A percentile compares a stretch with the other conserved stretches of the same genome.
These are phyloP conservation scores for Aphodius granarius DNA, from an alignment of 2,888 invertebrate species.

Conservation along the genomic window DNA sequence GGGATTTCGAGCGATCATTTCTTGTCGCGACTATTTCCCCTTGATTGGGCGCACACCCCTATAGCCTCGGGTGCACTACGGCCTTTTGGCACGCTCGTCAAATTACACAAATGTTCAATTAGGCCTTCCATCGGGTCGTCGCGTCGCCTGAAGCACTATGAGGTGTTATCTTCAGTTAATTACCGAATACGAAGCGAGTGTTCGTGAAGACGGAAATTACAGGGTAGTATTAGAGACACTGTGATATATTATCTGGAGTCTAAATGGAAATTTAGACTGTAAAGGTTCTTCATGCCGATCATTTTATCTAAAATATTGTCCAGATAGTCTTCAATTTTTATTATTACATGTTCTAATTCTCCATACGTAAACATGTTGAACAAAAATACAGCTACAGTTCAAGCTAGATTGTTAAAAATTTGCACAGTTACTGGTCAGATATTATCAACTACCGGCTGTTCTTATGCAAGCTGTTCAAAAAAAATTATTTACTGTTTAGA, in stretches of 20 bases:
- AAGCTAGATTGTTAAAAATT: too few species aligned
- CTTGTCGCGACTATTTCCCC: background rate
- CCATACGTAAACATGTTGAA: too few species aligned
- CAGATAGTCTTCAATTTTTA: too few species aligned
- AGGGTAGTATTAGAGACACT: background rate
- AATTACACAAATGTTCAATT: background rate
- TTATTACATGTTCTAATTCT: too few species aligned
- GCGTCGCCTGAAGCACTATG: background rate
- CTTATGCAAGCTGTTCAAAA: too few species aligned
- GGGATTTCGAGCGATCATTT: background rate
- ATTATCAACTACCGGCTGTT: too few species aligned
- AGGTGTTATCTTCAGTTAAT: background rate
- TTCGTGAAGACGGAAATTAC: background rate
- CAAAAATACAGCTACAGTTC: too few species aligned
- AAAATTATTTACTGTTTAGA: too few species aligned
- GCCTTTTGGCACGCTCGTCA: background rate
- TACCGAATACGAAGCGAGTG: background rate
- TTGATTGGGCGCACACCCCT: background rate
- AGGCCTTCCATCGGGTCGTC: background rate
- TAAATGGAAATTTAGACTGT: background rate
- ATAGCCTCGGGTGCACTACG: background rate
- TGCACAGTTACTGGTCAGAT: too few species aligned
- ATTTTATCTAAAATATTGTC: too few species aligned
- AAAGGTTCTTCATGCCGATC: too few species aligned
- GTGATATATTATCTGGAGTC: background rate